Evolutionary conservation across 2,797 vertebrate species (phyloP).

Genomic region (Lerista edwardsae): DNA sequence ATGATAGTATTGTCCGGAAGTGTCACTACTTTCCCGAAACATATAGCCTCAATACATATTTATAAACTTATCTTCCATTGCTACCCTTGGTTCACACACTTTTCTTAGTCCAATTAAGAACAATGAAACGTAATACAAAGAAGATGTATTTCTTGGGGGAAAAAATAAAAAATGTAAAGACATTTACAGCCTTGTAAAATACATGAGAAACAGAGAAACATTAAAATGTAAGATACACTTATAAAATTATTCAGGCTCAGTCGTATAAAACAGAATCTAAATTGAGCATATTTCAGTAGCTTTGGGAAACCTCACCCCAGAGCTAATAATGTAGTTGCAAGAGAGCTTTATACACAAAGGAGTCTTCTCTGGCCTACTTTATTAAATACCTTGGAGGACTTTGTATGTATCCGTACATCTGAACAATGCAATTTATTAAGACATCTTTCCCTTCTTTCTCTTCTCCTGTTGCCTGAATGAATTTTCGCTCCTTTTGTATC

Average conservation of each 20-base stretch:
- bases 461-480: constrained; percentile 50
- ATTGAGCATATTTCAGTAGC: constrained; percentile 68
- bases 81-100: constrained; percentile 59
- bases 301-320: constrained; percentile 65
- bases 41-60: constrained; percentile 51
- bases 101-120: constrained; percentile 56
- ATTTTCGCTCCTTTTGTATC: constrained; percentile 43
- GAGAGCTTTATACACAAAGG: constrained; percentile 67
- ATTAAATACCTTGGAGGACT: constrained; percentile 65
- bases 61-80: constrained; percentile 49
- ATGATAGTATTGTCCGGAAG: neutral
- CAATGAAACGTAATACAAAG: constrained; percentile 60
- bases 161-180: constrained; percentile 8
- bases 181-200: constrained; percentile 64
- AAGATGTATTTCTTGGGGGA: constrained; percentile 57
- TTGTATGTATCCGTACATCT: constrained; percentile 58
- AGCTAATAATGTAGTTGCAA: constrained; percentile 68
- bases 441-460: constrained; percentile 46
- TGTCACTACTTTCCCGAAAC: neutral
- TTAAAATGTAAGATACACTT: constrained; percentile 73
- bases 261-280: constrained; percentile 72
- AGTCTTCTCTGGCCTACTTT: constrained; percentile 68
- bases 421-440: constrained; percentile 68
- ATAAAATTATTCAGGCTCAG: constrained; percentile 67
- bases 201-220: constrained; percentile 62